These are phyloP conservation scores for Clarias macrocephalus DNA, from an alignment of 2,113 vertebrate species.

Conservation along the genomic window DNA sequence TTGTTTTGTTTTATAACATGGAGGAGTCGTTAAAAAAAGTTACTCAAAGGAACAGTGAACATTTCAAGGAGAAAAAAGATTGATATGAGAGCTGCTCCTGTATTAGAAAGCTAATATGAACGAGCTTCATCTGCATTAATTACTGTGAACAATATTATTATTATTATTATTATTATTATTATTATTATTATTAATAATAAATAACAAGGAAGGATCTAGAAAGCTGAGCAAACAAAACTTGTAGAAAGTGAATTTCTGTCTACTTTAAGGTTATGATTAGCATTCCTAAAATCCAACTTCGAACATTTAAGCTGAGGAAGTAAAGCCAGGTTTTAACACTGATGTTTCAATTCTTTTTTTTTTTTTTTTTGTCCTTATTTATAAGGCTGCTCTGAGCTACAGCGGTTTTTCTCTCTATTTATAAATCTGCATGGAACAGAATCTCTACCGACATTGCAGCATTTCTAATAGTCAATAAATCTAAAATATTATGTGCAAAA, in stretches of 20 bases:
- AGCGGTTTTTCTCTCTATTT: constrained; percentile 83
- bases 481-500: constrained; percentile 98
- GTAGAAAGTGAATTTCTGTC: background rate
- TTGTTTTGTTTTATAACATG: constrained; percentile 47
- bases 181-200: too few species aligned
- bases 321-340: constrained; percentile 40
- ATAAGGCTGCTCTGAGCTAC: constrained; percentile 41
- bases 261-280: background rate
- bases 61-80: background rate
- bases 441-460: constrained; percentile 89
- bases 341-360: constrained; percentile 44
- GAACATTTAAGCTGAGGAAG: background rate
- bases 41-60: background rate
- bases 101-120: background rate
- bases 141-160: background rate
- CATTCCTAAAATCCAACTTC: background rate
- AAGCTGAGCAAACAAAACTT: background rate
- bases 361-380: constrained; percentile 45
- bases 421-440: constrained; percentile 79
- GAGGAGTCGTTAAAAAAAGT: constrained; percentile 53
- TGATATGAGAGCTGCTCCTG: background rate
- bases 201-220: background rate
- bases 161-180: too few species aligned
- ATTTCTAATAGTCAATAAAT: constrained; percentile 97
- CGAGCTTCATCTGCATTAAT: background rate